A percentile compares a stretch with the other conserved stretches of the same genome.
Evolutionary conservation across 1,140 invertebrate genomes (phyloP).

Genomic region (Zophobas atratus): DNA sequence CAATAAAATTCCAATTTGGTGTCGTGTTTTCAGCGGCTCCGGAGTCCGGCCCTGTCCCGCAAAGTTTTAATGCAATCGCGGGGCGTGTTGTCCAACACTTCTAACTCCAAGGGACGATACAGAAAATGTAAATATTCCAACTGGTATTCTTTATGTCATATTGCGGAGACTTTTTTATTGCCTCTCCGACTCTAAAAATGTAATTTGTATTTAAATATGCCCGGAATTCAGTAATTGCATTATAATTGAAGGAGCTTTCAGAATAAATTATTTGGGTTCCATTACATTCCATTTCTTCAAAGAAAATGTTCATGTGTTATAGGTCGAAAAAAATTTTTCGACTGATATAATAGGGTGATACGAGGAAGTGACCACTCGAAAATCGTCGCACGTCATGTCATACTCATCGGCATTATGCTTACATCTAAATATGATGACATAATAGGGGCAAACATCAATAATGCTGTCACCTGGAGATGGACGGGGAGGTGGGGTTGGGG

Average conservation of each 20-base stretch:
- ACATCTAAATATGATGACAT: too few species aligned
- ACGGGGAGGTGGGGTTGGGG: too few species aligned
- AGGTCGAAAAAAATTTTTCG: conserved; percentile 14
- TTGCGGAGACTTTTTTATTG: conserved; percentile 50
- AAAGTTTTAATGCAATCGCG: conserved; percentile 12
- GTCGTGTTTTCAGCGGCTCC: too few species aligned
- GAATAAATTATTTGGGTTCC: conserved; percentile 41
- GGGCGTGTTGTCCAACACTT: conserved; percentile 47
- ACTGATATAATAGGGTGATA: not conserved
- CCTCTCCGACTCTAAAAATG: conserved; percentile 48
- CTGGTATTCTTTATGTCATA: conserved; percentile 50
- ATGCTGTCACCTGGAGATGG: too few species aligned
- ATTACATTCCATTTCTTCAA: conserved; percentile 30
- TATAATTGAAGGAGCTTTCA: conserved; percentile 55
- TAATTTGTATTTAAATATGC: conserved; percentile 57
- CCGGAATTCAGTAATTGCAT: conserved; percentile 54
- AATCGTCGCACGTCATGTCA: conserved; percentile 10
- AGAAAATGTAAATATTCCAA: conserved; percentile 49
- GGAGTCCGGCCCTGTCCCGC: conserved; percentile 22
- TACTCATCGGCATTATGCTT: too few species aligned
- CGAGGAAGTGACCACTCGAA: conserved; percentile 22
- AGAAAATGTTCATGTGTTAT: conserved; percentile 11
- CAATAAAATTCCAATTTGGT: too few species aligned
- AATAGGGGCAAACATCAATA: too few species aligned
- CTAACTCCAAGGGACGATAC: conserved; percentile 40